These are phyloP conservation scores for Parauchenoglanis punctatus DNA, from an alignment of 2,797 vertebrate genomes.

Conservation along the genomic window DNA sequence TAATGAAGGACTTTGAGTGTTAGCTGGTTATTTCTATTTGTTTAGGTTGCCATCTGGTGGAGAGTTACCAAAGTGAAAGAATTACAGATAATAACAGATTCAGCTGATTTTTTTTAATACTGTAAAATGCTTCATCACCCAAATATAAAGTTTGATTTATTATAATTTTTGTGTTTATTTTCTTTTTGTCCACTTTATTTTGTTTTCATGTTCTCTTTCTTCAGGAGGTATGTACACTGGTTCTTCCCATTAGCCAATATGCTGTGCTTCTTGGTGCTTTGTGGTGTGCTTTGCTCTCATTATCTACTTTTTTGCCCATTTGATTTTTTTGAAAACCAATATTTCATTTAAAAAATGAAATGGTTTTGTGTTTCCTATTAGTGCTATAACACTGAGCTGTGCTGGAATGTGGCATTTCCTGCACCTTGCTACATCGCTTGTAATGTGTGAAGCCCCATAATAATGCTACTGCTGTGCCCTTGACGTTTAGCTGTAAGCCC, in stretches of 20 bases:
- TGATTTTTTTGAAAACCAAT: slow-evolving; percentile 56
- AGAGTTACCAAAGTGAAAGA: neutral
- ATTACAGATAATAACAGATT: neutral
- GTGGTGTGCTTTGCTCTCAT: slow-evolving; percentile 66
- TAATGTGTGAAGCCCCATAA: slow-evolving; percentile 19
- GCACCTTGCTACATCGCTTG: slow-evolving; percentile 32
- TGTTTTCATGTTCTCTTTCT: slow-evolving; percentile 88
- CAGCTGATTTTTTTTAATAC: neutral
- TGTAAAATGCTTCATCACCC: neutral
- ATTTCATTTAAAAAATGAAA: slow-evolving; percentile 52
- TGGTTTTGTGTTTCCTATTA: slow-evolving; percentile 54
- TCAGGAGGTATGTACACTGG: slow-evolving; percentile 94
- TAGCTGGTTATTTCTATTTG: neutral
- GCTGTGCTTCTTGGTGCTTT: slow-evolving; percentile 69
- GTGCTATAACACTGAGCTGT: slow-evolving; percentile 24
- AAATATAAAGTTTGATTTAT: slow-evolving; percentile 35
- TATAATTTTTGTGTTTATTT: slow-evolving; percentile 62
- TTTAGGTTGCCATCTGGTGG: slow-evolving; percentile 28
- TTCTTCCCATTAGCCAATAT: slow-evolving; percentile 65
- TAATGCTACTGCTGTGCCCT: slow-evolving; percentile 32
- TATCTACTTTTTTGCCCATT: slow-evolving; percentile 66
- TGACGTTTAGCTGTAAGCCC: neutral
- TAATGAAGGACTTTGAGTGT: too few species aligned
- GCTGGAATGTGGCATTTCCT: slow-evolving; percentile 49
- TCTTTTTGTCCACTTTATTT: slow-evolving; percentile 81